These are phyloP conservation scores for Bombus vancouverensis DNA, from an alignment of 1,140 invertebrate species.

Conservation along the genomic window DNA sequence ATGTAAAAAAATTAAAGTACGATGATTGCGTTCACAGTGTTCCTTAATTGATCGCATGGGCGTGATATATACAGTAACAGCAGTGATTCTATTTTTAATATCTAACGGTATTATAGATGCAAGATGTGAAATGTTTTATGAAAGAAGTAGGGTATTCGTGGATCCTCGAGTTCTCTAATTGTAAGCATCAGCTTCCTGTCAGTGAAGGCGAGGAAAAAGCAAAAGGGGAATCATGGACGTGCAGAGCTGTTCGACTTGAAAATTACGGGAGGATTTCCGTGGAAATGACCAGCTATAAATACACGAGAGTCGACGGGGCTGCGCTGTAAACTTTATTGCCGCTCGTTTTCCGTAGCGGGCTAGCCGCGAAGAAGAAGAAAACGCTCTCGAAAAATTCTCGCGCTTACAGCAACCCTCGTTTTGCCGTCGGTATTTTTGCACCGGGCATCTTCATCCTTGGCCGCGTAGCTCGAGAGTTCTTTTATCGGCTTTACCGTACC, in stretches of 20 bases:
- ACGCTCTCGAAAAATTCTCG: constrained; percentile 31
- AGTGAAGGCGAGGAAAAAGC: background rate
- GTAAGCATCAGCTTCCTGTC: background rate
- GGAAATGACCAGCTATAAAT: constrained; percentile 46
- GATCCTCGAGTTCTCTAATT: background rate
- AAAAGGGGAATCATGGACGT: background rate
- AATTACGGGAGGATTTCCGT: constrained; percentile 34
- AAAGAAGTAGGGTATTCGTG: background rate
- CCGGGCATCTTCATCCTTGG: background rate
- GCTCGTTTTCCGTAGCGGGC: constrained; percentile 18
- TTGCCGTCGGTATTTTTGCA: constrained; percentile 18
- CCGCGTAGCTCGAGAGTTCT: background rate
- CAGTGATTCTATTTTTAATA: too few relatives aligned
- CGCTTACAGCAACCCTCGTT: constrained; percentile 2
- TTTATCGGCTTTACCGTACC: background rate
- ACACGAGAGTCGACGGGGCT: constrained; percentile 21
- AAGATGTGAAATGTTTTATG: background rate
- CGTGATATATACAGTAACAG: too few relatives aligned
- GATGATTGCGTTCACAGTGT: too few relatives aligned
- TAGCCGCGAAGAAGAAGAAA: constrained; percentile 8
- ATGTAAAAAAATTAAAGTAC: too few relatives aligned
- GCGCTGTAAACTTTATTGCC: constrained; percentile 45
- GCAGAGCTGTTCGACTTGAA: constrained; percentile 4
- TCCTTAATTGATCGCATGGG: too few relatives aligned
- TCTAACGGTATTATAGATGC: background rate